Conservation (phyloP, 2,113 vertebrate genomes). For the Rhinolophus ferrumequinum region DNA sequence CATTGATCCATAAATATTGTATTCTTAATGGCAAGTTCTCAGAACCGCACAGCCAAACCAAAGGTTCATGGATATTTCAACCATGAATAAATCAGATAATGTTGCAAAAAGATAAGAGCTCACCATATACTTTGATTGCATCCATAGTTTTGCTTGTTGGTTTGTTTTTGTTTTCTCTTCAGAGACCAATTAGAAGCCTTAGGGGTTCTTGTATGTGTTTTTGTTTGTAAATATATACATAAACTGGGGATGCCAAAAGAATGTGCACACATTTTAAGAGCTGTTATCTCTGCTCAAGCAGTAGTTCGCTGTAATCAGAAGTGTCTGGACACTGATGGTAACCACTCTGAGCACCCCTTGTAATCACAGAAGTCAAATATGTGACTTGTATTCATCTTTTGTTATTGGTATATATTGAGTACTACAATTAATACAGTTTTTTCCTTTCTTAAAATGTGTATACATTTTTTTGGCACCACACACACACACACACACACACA, state of each 20-base stretch:
- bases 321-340: no score
- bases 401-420: no score
- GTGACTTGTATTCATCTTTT: no score
- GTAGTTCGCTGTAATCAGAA: no score
- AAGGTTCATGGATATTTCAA: background rate
- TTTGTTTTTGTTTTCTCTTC: constrained; percentile 15
- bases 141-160: background rate
- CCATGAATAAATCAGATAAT: background rate
- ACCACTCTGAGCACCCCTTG: no score
- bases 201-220: background rate
- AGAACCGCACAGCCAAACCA: constrained; percentile 29
- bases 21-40: constrained; percentile 62
- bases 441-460: no score
- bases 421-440: no score
- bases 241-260: no score
- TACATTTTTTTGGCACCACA: background rate
- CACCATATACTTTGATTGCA: background rate
- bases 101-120: background rate
- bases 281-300: no score
- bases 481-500: background rate
- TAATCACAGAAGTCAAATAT: no score
- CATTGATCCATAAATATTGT: constrained; percentile 62
- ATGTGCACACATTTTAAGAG: no score
- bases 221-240: background rate
- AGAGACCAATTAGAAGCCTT: constrained; percentile 37